These are phyloP conservation scores for Archaeoteleia sp. DNA, from an alignment of 2,888 invertebrate species.

Conservation along the genomic window DNA sequence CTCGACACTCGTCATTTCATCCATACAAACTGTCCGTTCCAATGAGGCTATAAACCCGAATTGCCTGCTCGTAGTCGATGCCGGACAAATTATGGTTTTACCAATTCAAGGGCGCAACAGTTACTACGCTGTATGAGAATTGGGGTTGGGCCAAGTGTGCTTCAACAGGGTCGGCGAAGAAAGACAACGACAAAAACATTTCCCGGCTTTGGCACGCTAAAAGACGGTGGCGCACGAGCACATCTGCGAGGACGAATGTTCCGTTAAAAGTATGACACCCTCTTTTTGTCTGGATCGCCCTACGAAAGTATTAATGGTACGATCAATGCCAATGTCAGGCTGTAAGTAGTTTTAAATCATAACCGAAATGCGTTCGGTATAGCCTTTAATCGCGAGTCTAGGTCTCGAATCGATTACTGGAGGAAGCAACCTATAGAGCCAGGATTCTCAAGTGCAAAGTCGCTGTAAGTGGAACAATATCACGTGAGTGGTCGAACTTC, in stretches of 20 bases:
- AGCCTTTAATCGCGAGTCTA: conserved; percentile 16
- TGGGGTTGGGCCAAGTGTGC: conserved; percentile 49
- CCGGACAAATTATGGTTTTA: conserved; percentile 25
- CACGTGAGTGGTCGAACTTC: conserved; percentile 25
- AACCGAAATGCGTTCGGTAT: conserved; percentile 4
- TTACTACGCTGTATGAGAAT: conserved; percentile 48
- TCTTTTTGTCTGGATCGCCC: conserved; percentile 1
- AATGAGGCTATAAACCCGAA: conserved; percentile 5
- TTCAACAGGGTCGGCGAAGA: conserved; percentile 33
- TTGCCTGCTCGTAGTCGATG: background rate
- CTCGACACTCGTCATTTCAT: conserved; percentile 13
- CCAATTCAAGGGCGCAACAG: conserved; percentile 49
- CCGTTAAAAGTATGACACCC: no score
- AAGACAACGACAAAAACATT: conserved; percentile 5
- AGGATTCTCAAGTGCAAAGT: conserved; percentile 44
- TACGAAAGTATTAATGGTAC: conserved; percentile 9
- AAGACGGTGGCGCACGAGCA: background rate
- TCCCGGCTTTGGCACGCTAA: background rate
- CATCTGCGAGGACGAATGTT: background rate
- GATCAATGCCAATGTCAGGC: conserved; percentile 42
- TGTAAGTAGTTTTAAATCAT: conserved; percentile 12
- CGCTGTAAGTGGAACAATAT: conserved; percentile 16
- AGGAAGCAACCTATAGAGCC: conserved; percentile 34
- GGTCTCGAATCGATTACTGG: conserved; percentile 34
- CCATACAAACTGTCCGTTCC: conserved; percentile 11